phyloP scores from a whole-genome alignment of 2,113 vertebrate species.

The Jaculus jaculus region DNA sequence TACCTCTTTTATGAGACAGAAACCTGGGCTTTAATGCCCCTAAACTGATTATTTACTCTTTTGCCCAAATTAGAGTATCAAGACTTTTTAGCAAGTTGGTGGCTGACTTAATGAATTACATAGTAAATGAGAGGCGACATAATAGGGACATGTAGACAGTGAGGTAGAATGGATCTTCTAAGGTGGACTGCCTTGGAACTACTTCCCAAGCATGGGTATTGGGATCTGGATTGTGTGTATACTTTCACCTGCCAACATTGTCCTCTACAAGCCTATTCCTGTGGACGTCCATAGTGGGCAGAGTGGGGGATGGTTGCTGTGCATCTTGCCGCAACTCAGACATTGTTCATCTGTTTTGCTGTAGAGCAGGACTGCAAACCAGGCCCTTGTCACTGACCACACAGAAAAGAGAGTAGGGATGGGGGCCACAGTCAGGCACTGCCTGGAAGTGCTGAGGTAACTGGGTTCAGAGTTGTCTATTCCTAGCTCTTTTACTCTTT shows the following conservation, averaged over 20 bases:
- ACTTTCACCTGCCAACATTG: background rate
- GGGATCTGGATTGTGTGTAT: background rate
- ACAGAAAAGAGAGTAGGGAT: background rate
- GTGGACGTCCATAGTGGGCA: background rate
- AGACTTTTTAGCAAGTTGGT: background rate
- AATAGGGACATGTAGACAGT: background rate
- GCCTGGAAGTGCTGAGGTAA: background rate
- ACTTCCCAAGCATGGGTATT: background rate
- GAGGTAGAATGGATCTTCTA: background rate
- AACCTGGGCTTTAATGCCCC: background rate
- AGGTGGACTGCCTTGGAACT: background rate
- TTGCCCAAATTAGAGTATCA: slow-evolving; percentile 23
- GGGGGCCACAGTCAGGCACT: background rate
- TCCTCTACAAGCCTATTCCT: background rate
- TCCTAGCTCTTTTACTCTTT: background rate
- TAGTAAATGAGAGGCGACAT: background rate
- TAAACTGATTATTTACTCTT: slow-evolving; percentile 23
- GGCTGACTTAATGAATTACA: background rate
- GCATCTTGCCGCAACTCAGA: background rate
- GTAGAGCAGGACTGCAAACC: background rate
- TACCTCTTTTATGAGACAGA: slow-evolving; percentile 60
- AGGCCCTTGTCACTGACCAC: background rate
- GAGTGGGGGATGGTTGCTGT: background rate
- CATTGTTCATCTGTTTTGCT: background rate
- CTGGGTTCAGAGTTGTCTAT: background rate